These are phyloP conservation scores for Nothoprocta pentlandii DNA, from an alignment of 2,113 vertebrate species.

Conservation along the genomic window DNA sequence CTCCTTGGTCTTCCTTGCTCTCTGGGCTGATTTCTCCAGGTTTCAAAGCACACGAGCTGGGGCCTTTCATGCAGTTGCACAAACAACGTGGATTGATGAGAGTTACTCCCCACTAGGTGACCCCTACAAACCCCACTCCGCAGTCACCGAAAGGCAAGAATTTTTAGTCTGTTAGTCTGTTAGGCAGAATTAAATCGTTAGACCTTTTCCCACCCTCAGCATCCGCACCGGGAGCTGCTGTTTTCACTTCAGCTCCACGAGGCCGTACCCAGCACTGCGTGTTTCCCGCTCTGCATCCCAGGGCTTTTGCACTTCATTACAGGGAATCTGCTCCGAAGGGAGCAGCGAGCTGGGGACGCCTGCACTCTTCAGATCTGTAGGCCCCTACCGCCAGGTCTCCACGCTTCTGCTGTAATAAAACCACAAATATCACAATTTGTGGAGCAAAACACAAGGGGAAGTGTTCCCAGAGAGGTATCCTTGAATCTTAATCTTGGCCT, in stretches of 20 bases:
- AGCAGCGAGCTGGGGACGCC: neutral
- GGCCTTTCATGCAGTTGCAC: slow-evolving; percentile 13
- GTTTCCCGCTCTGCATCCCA: slow-evolving; percentile 14
- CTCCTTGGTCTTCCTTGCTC: neutral
- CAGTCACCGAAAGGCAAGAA: neutral
- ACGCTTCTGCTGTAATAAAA: neutral
- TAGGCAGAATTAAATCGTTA: neutral
- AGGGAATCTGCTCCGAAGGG: neutral
- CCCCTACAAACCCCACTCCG: slow-evolving; percentile 10
- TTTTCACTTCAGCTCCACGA: neutral
- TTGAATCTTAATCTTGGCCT: slow-evolving; percentile 54
- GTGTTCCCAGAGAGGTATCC: slow-evolving; percentile 19
- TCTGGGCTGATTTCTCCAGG: neutral
- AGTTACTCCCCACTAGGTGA: slow-evolving; percentile 21
- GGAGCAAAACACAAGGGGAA: neutral
- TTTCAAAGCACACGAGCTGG: neutral
- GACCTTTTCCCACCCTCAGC: neutral
- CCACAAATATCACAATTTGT: neutral
- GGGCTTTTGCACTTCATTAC: slow-evolving; percentile 7
- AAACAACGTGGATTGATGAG: slow-evolving; percentile 33
- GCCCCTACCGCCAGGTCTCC: slow-evolving; percentile 7
- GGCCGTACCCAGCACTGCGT: neutral
- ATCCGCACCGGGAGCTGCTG: neutral
- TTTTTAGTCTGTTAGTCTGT: slow-evolving; percentile 7
- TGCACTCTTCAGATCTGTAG: slow-evolving; percentile 24